These are phyloP conservation scores for Colistium nudipinnis DNA, from an alignment of 2,113 vertebrate species.

Conservation along the genomic window DNA sequence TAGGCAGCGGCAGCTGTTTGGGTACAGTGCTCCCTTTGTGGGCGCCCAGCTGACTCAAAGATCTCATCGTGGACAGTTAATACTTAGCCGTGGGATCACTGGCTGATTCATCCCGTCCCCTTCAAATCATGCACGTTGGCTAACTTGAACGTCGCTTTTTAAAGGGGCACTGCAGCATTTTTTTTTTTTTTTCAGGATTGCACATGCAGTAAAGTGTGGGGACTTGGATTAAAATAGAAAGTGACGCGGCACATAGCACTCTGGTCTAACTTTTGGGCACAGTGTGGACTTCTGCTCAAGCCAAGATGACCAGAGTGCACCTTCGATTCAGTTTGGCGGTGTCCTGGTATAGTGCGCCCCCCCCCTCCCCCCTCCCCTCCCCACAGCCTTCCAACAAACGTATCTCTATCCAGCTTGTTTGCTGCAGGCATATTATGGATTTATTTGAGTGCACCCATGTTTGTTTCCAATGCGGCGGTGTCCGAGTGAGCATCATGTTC, in stretches of 20 bases:
- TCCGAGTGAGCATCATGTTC: slow-evolving; percentile 61
- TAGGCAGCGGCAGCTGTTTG: slow-evolving; percentile 66
- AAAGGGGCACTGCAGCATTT: not conserved
- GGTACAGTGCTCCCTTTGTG: slow-evolving; percentile 60
- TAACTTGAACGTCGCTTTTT: slow-evolving; percentile 16
- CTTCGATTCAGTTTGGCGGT: too few relatives aligned
- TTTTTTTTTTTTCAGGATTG: too few relatives aligned
- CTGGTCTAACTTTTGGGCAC: too few relatives aligned
- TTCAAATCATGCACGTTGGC: slow-evolving; percentile 4
- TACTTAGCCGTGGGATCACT: slow-evolving; percentile 27
- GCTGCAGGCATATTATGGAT: slow-evolving; percentile 37
- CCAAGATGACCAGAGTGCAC: too few relatives aligned
- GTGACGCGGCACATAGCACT: not conserved
- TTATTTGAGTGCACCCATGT: slow-evolving; percentile 47
- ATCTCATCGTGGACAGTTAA: slow-evolving; percentile 58
- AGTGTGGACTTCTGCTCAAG: too few relatives aligned
- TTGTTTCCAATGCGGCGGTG: slow-evolving; percentile 51
- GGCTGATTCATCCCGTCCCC: slow-evolving; percentile 34
- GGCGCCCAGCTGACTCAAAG: slow-evolving; percentile 58
- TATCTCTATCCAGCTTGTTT: slow-evolving; percentile 8
- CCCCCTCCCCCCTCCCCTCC: not conserved
- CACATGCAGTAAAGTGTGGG: not conserved
- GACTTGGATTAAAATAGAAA: not conserved
- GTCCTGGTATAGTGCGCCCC: not conserved
- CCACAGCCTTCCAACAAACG: slow-evolving; percentile 6